These are phyloP conservation scores for Onychostruthus taczanowskii DNA, from an alignment of 2,113 vertebrate genomes.

Conservation along the genomic window DNA sequence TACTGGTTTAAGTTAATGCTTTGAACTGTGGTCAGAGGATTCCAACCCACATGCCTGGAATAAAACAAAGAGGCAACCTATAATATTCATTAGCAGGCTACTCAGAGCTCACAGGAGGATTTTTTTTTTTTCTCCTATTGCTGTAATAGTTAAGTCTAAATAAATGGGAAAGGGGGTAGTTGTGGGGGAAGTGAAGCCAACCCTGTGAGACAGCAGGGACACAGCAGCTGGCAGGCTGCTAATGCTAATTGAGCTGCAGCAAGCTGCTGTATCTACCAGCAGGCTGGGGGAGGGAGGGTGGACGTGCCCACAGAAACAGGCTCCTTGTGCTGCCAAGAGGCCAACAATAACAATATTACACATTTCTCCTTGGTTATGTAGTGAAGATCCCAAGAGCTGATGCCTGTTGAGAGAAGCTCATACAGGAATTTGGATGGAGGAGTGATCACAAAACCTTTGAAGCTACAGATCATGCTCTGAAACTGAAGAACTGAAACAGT, in stretches of 20 bases:
- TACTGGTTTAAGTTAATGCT: neutral
- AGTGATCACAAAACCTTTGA: neutral
- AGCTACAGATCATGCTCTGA: neutral
- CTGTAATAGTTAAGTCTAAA: neutral
- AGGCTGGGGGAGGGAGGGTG: neutral
- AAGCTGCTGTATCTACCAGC: neutral
- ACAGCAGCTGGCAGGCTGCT: neutral
- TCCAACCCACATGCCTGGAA: neutral
- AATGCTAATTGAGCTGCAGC: neutral
- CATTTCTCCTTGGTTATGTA: too few relatives aligned
- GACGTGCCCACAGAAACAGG: neutral
- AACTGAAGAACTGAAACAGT: neutral
- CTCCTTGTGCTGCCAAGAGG: neutral
- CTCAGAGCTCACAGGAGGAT: neutral
- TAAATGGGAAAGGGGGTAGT: neutral
- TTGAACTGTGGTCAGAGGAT: neutral
- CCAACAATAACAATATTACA: too few relatives aligned
- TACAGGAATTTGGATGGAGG: neutral
- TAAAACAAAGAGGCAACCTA: neutral
- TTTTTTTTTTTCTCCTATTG: neutral
- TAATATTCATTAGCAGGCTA: neutral
- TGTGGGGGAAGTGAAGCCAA: neutral
- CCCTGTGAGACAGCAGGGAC: neutral
- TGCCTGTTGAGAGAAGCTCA: neutral
- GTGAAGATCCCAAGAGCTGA: neutral